Evolutionary conservation across 2,888 invertebrate species (phyloP).

Genomic region (Reticulitermes lucifugus): DNA sequence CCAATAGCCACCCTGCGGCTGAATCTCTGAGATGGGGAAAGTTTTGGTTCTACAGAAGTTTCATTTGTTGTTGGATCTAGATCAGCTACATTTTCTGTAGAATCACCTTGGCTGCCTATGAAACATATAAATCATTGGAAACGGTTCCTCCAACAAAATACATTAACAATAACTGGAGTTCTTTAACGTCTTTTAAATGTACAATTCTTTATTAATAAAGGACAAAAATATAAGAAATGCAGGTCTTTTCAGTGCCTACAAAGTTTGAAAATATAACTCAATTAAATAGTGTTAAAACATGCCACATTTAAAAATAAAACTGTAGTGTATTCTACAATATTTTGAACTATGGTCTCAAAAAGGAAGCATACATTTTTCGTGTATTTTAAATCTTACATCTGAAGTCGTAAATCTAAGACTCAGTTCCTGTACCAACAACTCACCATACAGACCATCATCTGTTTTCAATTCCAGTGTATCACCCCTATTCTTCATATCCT

Average conservation of each 20-base stretch:
- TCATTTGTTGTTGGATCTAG: neutral
- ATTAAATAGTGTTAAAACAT: too few species aligned
- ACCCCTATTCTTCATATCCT: neutral
- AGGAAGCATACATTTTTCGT: too few species aligned
- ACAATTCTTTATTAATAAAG: too few species aligned
- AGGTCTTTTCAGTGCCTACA: too few species aligned
- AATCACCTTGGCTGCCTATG: neutral
- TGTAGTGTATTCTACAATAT: too few species aligned
- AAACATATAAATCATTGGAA: neutral
- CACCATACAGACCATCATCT: neutral
- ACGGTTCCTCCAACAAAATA: neutral
- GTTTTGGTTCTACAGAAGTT: neutral
- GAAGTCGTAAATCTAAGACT: too few species aligned
- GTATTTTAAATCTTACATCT: too few species aligned
- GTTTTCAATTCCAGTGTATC: neutral
- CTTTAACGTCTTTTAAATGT: neutral
- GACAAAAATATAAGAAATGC: too few species aligned
- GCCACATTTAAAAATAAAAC: too few species aligned
- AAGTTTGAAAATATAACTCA: too few species aligned
- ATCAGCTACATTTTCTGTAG: neutral
- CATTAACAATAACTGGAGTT: neutral
- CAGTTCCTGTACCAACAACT: neutral
- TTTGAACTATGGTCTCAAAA: too few species aligned
- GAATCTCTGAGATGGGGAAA: slow-evolving; percentile 23
- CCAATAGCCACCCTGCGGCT: slow-evolving; percentile 57